Evolutionary conservation across 2,113 vertebrate species (phyloP), one percentile per base, ranked within the genome.

Genomic region (Odobenus rosmarus): DNA sequence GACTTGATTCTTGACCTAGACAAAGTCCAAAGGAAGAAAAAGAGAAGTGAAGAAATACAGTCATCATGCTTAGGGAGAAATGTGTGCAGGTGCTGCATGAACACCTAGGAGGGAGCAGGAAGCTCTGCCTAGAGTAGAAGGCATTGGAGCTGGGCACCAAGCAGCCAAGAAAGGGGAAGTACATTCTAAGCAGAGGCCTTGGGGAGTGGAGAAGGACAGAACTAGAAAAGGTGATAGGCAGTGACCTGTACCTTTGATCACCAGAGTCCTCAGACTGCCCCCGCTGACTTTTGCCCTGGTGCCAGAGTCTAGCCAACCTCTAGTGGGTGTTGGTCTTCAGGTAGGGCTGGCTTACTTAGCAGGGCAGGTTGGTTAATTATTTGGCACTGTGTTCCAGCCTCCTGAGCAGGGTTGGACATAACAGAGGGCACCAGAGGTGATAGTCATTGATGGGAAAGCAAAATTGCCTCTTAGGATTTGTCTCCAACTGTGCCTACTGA

Each of bases 341-440:
- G 31, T 85, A 42, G n/a, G n/a, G 33, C 39, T 80, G 64, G 59
- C 49, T 94, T 49, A 89, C 42, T 90, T 77, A 92, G 33, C 57
- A 90, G 11, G 24, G 36, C n/a, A 64, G 36, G 15, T 82, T 90
- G 53, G 96, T 84, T 95, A 92, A 95, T 97, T 77, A 95, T 88
- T 95, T 95, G 74, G 51, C 74, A 89, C 90, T 84, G 1, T 92
- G 57, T 97, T 96, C 84, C 46, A 85, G 91, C 46, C 90, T 92
- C 36, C 76, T 93, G 57, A 95, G 59, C 71, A 88, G 64, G 5
- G 7, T 49, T 92, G 84, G 89, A 77, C 42, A 64, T 31, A 64
- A n/a, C 51, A 69, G 28, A 95, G 31, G 36, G 61, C 93, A 76
- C 13, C 57, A 90, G 74, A 94, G 42, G 72, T 93, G n/a, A 96